Percentiles rank a stretch among this genome's conserved stretches.
Evolutionary conservation across 2,888 invertebrate species (phyloP).

Genomic region (Scelioninae gen. 1): DNA sequence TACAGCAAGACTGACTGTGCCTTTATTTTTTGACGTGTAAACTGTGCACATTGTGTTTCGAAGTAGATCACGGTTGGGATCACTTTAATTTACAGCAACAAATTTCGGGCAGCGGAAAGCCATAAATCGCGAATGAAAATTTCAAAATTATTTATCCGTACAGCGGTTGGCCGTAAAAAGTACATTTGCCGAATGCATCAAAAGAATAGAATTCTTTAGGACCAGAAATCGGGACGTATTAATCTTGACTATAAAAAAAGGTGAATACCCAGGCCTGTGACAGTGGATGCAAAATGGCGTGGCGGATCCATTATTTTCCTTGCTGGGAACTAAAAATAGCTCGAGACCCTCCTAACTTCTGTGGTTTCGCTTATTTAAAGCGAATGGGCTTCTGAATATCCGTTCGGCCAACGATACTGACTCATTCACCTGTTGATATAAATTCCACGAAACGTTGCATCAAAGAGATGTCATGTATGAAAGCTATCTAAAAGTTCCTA

Average conservation of each 20-base stretch:
- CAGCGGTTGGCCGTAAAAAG: conserved; percentile 30
- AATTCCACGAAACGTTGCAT: conserved; percentile 71
- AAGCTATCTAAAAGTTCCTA: background rate
- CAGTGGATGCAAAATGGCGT: conserved; percentile 60
- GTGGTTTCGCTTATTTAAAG: conserved; percentile 74
- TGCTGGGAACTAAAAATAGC: conserved; percentile 70
- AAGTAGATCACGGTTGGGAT: conserved; percentile 19
- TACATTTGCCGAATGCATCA: conserved; percentile 36
- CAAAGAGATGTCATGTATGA: conserved; percentile 59
- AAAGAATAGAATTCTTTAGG: conserved; percentile 40
- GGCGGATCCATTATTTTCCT: conserved; percentile 71
- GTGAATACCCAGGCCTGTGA: conserved; percentile 38
- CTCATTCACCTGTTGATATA: conserved; percentile 82
- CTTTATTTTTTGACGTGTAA: conserved; percentile 8
- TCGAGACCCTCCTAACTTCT: conserved; percentile 49
- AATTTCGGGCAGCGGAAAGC: background rate
- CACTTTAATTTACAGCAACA: conserved; percentile 11
- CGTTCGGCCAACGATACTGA: conserved; percentile 71
- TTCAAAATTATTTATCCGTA: conserved; percentile 3
- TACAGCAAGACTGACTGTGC: background rate
- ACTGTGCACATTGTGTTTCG: background rate
- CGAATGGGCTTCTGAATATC: conserved; percentile 65
- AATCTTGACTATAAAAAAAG: conserved; percentile 48
- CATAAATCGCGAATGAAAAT: conserved; percentile 17
- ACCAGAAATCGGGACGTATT: conserved; percentile 47